Conservation (phyloP, 2,888 invertebrate genomes). For the Dryocosmus kuriphilus region DNA sequence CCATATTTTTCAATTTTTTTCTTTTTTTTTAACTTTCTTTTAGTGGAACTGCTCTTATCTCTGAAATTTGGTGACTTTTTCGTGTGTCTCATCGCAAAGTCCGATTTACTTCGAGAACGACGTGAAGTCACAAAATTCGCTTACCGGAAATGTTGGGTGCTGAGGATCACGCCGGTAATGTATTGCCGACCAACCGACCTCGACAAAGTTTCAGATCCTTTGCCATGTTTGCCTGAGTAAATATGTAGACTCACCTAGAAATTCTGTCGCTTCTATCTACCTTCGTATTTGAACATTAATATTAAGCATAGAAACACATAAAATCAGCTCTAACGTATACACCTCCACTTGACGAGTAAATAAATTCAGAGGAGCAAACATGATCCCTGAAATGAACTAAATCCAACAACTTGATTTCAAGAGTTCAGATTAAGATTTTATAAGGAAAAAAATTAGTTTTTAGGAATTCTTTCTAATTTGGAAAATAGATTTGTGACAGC, state of each 20-base stretch:
- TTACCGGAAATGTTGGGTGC: constrained; percentile 16
- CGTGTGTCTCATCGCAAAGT: not conserved
- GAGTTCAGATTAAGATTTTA: not conserved
- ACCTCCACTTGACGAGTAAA: constrained; percentile 6
- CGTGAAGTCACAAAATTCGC: constrained; percentile 14
- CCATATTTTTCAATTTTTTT: not conserved
- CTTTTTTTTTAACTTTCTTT: not conserved
- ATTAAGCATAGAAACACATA: constrained; percentile 47
- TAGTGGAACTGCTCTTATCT: not conserved
- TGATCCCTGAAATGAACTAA: not conserved
- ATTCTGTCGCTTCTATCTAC: constrained; percentile 48
- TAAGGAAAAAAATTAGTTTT: not conserved
- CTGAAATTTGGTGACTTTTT: not conserved
- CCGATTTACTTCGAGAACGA: not conserved
- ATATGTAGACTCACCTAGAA: constrained; percentile 54
- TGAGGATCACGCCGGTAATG: not conserved
- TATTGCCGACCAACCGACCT: constrained; percentile 42
- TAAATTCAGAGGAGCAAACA: constrained; percentile 2
- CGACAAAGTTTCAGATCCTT: constrained; percentile 55
- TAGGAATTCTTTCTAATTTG: too few relatives aligned
- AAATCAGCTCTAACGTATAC: constrained; percentile 18
- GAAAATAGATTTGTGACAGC: too few relatives aligned
- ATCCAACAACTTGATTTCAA: not conserved
- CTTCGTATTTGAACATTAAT: constrained; percentile 52
- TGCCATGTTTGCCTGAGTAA: constrained; percentile 59